A percentile compares a stretch with the other conserved stretches of the same genome.
These are phyloP conservation scores for Pao palembangensis DNA, from an alignment of 2,113 vertebrate genomes.

Conservation along the genomic window DNA sequence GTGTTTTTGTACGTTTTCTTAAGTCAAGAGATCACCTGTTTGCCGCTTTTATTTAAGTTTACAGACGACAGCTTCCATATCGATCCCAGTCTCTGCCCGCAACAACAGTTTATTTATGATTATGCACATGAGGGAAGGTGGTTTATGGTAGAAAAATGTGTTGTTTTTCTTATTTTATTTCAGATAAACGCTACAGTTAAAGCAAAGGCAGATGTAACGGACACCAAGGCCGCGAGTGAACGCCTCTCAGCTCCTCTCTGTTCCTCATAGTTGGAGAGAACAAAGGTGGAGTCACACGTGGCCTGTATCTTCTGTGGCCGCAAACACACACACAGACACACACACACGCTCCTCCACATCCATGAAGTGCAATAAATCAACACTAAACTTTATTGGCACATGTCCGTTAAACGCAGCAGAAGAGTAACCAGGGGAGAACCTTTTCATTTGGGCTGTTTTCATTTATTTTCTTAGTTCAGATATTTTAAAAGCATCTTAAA, in stretches of 20 bases:
- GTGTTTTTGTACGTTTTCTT: conserved; percentile 69
- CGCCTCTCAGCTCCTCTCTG: too few species aligned
- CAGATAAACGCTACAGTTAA: too few species aligned
- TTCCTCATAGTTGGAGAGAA: too few species aligned
- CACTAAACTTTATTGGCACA: neutral
- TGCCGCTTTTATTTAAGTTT: conserved; percentile 51
- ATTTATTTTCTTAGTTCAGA: too few species aligned
- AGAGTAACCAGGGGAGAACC: neutral
- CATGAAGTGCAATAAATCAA: conserved; percentile 34
- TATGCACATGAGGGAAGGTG: conserved; percentile 27
- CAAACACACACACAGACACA: conserved; percentile 6
- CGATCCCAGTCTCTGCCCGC: conserved; percentile 1
- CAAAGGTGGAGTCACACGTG: too few species aligned
- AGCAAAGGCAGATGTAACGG: too few species aligned
- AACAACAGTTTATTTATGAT: conserved; percentile 51
- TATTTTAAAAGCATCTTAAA: too few species aligned
- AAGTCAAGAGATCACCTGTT: conserved; percentile 53
- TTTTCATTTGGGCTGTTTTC: conserved; percentile 16
- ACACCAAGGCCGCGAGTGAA: too few species aligned
- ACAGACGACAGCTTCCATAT: conserved; percentile 14
- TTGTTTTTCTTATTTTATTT: too few species aligned
- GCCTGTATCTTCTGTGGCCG: too few species aligned
- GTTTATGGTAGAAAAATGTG: conserved; percentile 2
- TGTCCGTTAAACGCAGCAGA: neutral
- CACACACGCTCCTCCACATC: conserved; percentile 14